phyloP scores from a whole-genome alignment of 2,113 vertebrate species.

The Pelmatolapia mariae region DNA sequence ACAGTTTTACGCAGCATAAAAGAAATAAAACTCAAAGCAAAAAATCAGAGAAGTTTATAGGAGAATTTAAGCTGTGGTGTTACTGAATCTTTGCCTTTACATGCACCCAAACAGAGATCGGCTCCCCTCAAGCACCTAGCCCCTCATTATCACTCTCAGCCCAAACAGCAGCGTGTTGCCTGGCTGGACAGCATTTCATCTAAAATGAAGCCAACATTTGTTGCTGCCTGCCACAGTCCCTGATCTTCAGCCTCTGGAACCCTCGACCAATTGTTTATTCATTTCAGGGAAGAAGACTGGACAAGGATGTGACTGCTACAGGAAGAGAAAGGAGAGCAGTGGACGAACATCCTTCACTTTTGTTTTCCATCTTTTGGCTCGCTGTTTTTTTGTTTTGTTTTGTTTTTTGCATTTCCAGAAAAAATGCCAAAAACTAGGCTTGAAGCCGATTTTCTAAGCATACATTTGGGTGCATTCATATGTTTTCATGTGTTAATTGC shows the following conservation, averaged over 20 bases:
- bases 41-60: background rate
- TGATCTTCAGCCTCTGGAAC: constrained; percentile 11
- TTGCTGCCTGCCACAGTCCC: constrained; percentile 41
- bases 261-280: constrained; percentile 44
- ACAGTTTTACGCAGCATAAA: background rate
- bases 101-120: background rate
- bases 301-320: background rate
- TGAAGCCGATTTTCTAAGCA: background rate
- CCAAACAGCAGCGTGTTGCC: constrained; percentile 47
- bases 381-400: background rate
- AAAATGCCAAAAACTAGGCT: background rate
- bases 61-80: background rate
- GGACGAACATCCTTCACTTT: background rate
- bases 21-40: background rate
- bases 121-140: constrained; percentile 13
- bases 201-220: constrained; percentile 54
- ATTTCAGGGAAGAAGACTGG: constrained; percentile 1
- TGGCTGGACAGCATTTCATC: constrained; percentile 54
- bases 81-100: background rate
- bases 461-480: background rate
- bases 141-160: constrained; percentile 46
- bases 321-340: background rate
- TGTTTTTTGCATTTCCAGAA: background rate
- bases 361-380: background rate
- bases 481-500: background rate